Base-by-base conservation (phyloP, 92 coral and sea anemone genomes). In the Heliopora coerulea region DNA sequence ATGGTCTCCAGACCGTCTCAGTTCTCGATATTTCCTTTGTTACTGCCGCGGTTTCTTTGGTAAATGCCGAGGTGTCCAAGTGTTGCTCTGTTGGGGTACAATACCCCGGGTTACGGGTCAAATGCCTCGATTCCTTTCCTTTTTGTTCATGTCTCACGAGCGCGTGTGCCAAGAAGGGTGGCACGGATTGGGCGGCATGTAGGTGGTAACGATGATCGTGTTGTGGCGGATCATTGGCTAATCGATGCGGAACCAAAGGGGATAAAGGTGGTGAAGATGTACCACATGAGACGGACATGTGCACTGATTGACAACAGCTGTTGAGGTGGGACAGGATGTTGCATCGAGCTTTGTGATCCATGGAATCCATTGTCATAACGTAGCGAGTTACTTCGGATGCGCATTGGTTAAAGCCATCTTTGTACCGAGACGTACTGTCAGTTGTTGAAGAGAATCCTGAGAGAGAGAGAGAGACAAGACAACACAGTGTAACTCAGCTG, bases 381-480 rank as follows among this genome's bases (percentile, higher is more conserved):
- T 80, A 66, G 25, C 79, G 82, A 25, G 86, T 41, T 52, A 88
- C 81, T 50, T 85, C 89, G 23, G 87, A 78, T 61, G 83, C 56
- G 40, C 87, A 88, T 28, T 83, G 89, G 21, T 81, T 82, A 81
- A 78, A 88, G 17, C 93, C 93, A 8, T 88, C 82, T 8, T 78
- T 65, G 62, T 85, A 85, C 15, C 82, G 86, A 39, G 83, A 80
- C 17, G 63, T 42, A 72, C 70, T 76, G 78, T 62, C 74, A 31
- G 74, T 1, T 75, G 88, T 56, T 85, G 83, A 33, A 74, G 72
- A 83, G 50, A 61, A 72, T 80, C 82, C 72, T 6, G 42, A 13
- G 25, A 56, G 0, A 42, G 46, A 65, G 35, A 35, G 29, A 56
- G 42, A 37, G 42, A 37, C 6, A 37, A n/a, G n/a, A n/a, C n/a